Base-by-base conservation (phyloP, 2,797 vertebrate species). In the Tenualosa thibaudeaui region DNA sequence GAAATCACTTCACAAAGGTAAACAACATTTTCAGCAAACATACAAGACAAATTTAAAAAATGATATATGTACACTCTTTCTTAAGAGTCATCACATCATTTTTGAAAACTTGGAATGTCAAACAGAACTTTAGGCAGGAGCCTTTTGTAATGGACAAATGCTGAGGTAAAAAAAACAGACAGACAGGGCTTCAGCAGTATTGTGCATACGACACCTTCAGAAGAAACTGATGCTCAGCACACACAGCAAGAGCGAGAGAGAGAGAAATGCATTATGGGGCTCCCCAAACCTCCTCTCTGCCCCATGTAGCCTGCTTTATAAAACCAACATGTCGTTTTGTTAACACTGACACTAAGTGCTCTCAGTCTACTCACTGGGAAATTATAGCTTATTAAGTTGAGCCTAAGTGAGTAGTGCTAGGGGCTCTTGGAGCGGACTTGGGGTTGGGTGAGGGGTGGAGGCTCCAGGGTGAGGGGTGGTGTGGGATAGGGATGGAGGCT, bases 271-370 rank as follows among this genome's bases (percentile, higher is more conserved):
- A 40, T 13, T 19, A 19, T 65, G 15, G 37, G 37, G 31, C 68
- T 43, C 15, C 26, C 31, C 40, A 37, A 43, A 86, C 65, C 75
- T 85, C 81, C 68, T 84, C 84, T 68, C 62, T 85, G 84, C 86
- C 84, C 84, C 68, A 15, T 71, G 68, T 58, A 82, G 56, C 85
- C 83, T 84, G 83, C 87, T 68, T 83, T 88, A 51, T 88, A 85
- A 75, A 89, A 89, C 65, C 86, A 84, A 89, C 86, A 87, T 2
- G 13, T 56, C 9, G 5, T 50, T 85, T 91, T 87, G 82, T 75
- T 71, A 54, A 84, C 87, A 60, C 83, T 90, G 89, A 92, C 88
- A 88, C 84, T 89, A 91, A 92, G 87, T 89, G 90, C 86, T 91
- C 88, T 92, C 85, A 89, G 85, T 88, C 86, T 88, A 56, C 89